Base-by-base conservation (phyloP, 2,888 invertebrate species). In the Drosophila mayaguana region DNA sequence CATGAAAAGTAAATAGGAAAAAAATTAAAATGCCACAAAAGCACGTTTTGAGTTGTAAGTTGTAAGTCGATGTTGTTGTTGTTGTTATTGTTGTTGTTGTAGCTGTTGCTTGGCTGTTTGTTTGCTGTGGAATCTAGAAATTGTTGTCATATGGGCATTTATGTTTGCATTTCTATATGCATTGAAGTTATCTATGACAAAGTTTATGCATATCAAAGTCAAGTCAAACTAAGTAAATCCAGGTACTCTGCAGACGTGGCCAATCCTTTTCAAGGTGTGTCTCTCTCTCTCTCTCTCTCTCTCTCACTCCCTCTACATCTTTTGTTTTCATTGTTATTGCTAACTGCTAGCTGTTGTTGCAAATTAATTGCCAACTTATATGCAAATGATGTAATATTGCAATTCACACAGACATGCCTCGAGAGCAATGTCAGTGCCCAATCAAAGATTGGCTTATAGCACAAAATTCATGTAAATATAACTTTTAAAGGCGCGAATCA, bases 311-410 rank as follows among this genome's bases (percentile, higher is more conserved):
- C 42, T 42, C 11, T 4, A 8, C 1, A 9, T n/a, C 66, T 72
- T 59, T 64, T 54, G 60, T 73, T 67, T 56, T 69, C 65, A 72
- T 83, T 73, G 65, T 69, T 65, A 62, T 75, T 66, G 59, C 59
- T 65, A 53, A 50, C 18, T 62, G 40, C 34, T 64, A 50, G 48
- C 51, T 53, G 62, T 66, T 64, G 66, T 67, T 69, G 76, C 72
- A 63, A 73, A 81, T 87, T 89, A 86, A 86, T 87, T 87, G 89
- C 80, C 82, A 80, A 79, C 85, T 82, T 82, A 66, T 89, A 87
- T 87, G 86, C 80, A 89, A 89, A 89, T 87, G 75, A 36, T 68
- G 70, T 81, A 83, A 88, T 86, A 79, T 83, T 43, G 67, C 67
- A 76, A 8, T 72, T 55, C 60, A 66, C 36, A 71, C 14, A 32